Evolutionary conservation across 2,888 invertebrate genomes (phyloP), one percentile per base, ranked within the genome.

Genomic region (Mesoligia furuncula): DNA sequence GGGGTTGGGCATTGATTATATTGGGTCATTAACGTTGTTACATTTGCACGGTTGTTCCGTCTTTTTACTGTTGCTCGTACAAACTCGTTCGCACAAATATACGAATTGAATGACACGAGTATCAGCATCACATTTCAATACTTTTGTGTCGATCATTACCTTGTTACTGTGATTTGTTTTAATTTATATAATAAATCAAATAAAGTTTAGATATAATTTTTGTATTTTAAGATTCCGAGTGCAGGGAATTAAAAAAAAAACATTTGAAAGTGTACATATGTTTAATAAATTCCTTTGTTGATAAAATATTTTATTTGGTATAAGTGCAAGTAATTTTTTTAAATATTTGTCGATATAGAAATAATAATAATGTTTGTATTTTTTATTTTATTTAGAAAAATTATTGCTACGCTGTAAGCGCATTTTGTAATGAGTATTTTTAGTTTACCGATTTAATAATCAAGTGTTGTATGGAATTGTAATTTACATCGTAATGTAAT

Each of bases 131-230:
- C 95, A 94, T 91, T 93, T 89, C 86, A 91, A 90, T 90, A 91
- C 89, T 84, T 87, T 85, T 90, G 88, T 91, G 90, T 93, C 91
- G 89, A 91, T 92, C 91, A 94, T 94, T 94, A 94, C 94, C 95
- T 95, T 94, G 92, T 93, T 94, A 95, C 96, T 96, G 96, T 96
- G 96, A 96, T 96, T 96, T 94, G 94, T 94, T 94, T 95, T 94
- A 91, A 93, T 93, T 93, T 93, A 93, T 92, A 89, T 90, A 88
- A 89, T 89, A 91, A 90, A 90, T 90, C 88, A 88, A 91, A 89
- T 91, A 90, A 87, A 85, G 86, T 88, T 86, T 92, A 91, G 89
- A 86, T 86, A 91, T 92, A 90, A 87, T 90, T 84, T 85, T 92
- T 91, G 85, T 92, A 93, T 92, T 79, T 92, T 87, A 91, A 92